phyloP scores from a whole-genome alignment of 2,888 invertebrate genomes.

The Drosophila prostipennis region DNA sequence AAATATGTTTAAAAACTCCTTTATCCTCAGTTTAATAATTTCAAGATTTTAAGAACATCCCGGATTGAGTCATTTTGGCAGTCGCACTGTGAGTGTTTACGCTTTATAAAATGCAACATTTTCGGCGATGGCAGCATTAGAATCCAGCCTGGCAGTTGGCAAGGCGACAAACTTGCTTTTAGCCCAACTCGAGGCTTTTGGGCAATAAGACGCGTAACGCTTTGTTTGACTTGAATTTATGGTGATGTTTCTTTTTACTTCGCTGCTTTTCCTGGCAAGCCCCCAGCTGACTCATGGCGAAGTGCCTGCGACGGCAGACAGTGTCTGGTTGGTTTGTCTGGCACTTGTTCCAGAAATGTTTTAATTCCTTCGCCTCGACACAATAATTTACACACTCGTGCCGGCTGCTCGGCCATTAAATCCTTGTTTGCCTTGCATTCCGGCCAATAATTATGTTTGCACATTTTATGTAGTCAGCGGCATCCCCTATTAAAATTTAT shows the following conservation, averaged over 20 bases:
- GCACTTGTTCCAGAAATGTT: constrained; percentile 55
- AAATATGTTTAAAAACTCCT: too few species aligned
- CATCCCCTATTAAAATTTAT: constrained; percentile 70
- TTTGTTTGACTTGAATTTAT: constrained; percentile 79
- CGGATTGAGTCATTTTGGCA: constrained; percentile 27
- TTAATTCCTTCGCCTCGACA: constrained; percentile 59
- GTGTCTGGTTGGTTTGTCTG: constrained; percentile 51
- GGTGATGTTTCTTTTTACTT: constrained; percentile 67
- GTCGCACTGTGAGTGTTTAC: constrained; percentile 65
- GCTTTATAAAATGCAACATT: constrained; percentile 75
- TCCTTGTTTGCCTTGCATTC: constrained; percentile 56
- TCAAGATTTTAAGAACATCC: not conserved
- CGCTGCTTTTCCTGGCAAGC: constrained; percentile 53
- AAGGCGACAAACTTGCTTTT: constrained; percentile 69
- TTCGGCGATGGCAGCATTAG: constrained; percentile 57
- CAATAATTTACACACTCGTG: constrained; percentile 58
- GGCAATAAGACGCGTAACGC: constrained; percentile 60
- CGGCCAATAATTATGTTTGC: constrained; percentile 62
- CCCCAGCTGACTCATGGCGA: constrained; percentile 59
- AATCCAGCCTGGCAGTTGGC: constrained; percentile 64
- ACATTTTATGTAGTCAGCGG: constrained; percentile 37
- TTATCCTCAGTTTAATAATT: too few species aligned
- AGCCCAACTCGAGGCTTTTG: constrained; percentile 47
- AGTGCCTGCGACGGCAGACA: constrained; percentile 39
- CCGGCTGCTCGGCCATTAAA: constrained; percentile 51